Base-by-base conservation (phyloP, 2,888 invertebrate species). In the Nipponacmea schrenckii region DNA sequence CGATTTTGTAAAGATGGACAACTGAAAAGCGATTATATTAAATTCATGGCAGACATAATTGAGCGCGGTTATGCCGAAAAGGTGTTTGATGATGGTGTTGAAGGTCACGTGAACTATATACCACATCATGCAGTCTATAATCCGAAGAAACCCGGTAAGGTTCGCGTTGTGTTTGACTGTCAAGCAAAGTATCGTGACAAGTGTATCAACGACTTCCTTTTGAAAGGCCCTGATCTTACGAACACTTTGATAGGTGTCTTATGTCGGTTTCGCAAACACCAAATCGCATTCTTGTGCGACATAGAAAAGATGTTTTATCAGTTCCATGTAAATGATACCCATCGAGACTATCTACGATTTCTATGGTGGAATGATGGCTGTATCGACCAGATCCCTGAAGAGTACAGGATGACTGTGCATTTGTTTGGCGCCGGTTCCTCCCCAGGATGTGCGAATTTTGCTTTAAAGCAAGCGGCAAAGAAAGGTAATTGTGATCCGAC, bases 391-490 rank as follows among this genome's bases (percentile, higher is more conserved):
- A 5, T 20, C 66, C 66, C 72, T 12, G 44, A 67, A n/a, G 74
- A 74, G 7, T 78, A 64, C 56, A 27, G 77, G 7, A 78, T 80
- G 77, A 73, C 12, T 2, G 74, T 74, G 14, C 74, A 77, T 67
- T 26, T 77, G 26, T 77, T 79, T 67, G 74, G 74, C 1, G 77
- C 76, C 14, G 67, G 62, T 2, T 79, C 76, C 0, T 79, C 79
- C 0, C 76, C 79, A 2, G 73, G 70, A 3, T 75, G 74, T 62
- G 74, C 77, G 7, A 74, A 77, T 39, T 77, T 67, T 71, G 77
- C 70, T 0, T 44, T 77, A 15, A 75, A 70, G 26, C 65, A 77
- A 46, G n/a, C 70, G 0, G 74, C 74, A 12, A 64, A 8, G 67
- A 69, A 20, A n/a, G 48, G 39, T 63, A 69, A 46, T n/a, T 17